A percentile compares a stretch with the other conserved stretches of the same genome.
phyloP scores from a whole-genome alignment of 2,113 vertebrate genomes.

The Chaenogobius annularis region DNA sequence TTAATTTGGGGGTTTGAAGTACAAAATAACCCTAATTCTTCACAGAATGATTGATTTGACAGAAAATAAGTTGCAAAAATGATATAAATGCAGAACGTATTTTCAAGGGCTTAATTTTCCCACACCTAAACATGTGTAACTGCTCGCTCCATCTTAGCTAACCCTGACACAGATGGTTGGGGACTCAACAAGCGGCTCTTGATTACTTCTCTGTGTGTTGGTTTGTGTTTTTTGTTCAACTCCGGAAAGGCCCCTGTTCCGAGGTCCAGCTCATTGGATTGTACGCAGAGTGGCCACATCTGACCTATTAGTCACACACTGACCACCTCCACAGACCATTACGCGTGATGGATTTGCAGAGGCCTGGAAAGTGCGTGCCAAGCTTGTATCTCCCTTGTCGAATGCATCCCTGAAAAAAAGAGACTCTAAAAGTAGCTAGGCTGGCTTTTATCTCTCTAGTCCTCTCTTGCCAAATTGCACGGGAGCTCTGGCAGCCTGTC shows the following conservation, averaged over 20 bases:
- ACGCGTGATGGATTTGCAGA: conserved; percentile 41
- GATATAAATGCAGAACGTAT: too few relatives aligned
- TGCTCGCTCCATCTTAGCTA: background rate
- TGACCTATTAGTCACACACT: conserved; percentile 55
- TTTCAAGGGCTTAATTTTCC: too few relatives aligned
- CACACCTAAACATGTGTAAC: background rate
- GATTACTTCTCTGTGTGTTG: conserved; percentile 23
- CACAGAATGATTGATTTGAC: too few relatives aligned
- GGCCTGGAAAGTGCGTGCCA: conserved; percentile 5
- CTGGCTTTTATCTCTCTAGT: conserved; percentile 28
- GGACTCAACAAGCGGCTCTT: background rate
- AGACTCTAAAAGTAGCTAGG: conserved; percentile 30
- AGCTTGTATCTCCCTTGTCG: conserved; percentile 19
- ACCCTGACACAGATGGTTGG: background rate
- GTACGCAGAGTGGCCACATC: conserved; percentile 47
- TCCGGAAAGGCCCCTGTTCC: conserved; percentile 41
- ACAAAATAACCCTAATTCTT: too few relatives aligned
- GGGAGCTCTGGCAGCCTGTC: conserved; percentile 25
- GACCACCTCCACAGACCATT: conserved; percentile 49
- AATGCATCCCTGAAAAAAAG: conserved; percentile 29
- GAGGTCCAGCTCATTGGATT: conserved; percentile 22
- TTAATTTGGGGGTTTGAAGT: too few relatives aligned
- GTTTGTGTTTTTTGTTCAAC: conserved; percentile 28
- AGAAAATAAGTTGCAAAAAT: too few relatives aligned
- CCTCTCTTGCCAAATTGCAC: conserved; percentile 47